These are phyloP conservation scores for Trematomus loennbergii DNA, from an alignment of 2,113 vertebrate genomes.

Conservation along the genomic window DNA sequence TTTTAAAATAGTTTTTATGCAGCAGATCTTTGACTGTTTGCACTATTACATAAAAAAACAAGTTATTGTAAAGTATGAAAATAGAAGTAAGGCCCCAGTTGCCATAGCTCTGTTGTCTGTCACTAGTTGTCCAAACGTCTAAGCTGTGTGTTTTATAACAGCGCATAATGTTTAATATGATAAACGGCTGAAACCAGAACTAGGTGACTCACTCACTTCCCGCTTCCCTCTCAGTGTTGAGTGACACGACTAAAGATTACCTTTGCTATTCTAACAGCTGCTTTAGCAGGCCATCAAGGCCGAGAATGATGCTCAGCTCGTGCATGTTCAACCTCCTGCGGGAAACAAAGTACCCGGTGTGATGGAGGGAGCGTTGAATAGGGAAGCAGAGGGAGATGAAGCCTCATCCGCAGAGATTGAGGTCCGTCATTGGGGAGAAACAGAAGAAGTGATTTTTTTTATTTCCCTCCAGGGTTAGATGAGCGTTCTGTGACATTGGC, in stretches of 20 bases:
- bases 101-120: slow-evolving; percentile 6
- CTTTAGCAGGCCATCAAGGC: slow-evolving; percentile 51
- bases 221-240: slow-evolving; percentile 51
- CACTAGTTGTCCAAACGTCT: slow-evolving; percentile 11
- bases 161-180: slow-evolving; percentile 35
- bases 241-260: slow-evolving; percentile 69
- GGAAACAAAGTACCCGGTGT: slow-evolving; percentile 72
- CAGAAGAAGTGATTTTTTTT: slow-evolving; percentile 63
- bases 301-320: slow-evolving; percentile 48
- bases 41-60: no score
- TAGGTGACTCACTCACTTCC: slow-evolving; percentile 32
- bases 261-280: slow-evolving; percentile 56
- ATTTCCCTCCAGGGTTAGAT: slow-evolving; percentile 78
- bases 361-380: slow-evolving; percentile 37
- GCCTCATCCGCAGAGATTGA: slow-evolving; percentile 55
- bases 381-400: slow-evolving; percentile 45
- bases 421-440: slow-evolving; percentile 63
- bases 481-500: slow-evolving; percentile 84
- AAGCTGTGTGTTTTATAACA: slow-evolving; percentile 22
- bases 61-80: no score
- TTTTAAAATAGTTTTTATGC: background rate
- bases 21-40: background rate
- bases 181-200: slow-evolving; percentile 32
- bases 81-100: background rate
- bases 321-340: slow-evolving; percentile 71